phyloP scores from a whole-genome alignment of 2,113 vertebrate genomes.

The Noctilio leporinus region DNA sequence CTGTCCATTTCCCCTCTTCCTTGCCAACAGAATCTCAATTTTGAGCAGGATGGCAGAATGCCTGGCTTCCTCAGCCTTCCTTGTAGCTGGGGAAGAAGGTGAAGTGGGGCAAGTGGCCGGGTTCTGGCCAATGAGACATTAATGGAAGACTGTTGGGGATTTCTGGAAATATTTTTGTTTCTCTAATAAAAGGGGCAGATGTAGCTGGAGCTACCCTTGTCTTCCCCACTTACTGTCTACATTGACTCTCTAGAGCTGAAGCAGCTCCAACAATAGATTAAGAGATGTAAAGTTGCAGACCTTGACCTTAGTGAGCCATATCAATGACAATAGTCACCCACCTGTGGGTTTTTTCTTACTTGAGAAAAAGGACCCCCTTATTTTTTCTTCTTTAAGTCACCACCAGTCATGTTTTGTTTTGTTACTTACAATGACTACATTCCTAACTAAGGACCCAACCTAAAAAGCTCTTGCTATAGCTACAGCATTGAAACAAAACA shows the following conservation, averaged over 20 bases:
- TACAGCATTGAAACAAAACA: background rate
- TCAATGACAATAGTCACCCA: background rate
- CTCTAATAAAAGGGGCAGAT: background rate
- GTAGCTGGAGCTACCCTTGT: background rate
- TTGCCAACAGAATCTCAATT: slow-evolving; percentile 23
- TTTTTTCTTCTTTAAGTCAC: background rate
- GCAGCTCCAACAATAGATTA: background rate
- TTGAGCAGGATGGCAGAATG: background rate
- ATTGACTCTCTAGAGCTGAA: background rate
- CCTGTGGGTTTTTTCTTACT: background rate
- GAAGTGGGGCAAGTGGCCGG: background rate
- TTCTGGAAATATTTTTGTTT: slow-evolving; percentile 10
- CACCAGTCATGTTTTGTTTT: background rate
- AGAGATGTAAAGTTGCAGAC: background rate
- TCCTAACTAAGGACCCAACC: background rate
- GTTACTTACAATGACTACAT: background rate
- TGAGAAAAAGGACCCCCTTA: background rate
- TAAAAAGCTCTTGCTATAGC: background rate
- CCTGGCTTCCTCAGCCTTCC: background rate
- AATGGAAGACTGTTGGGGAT: background rate
- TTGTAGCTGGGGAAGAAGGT: background rate
- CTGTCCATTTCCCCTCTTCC: background rate
- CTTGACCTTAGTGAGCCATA: rapidly evolving
- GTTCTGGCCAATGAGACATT: background rate
- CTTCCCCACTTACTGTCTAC: background rate